Conservation (phyloP, 2,113 vertebrate species). For the Psilopogon haemacephalus region DNA sequence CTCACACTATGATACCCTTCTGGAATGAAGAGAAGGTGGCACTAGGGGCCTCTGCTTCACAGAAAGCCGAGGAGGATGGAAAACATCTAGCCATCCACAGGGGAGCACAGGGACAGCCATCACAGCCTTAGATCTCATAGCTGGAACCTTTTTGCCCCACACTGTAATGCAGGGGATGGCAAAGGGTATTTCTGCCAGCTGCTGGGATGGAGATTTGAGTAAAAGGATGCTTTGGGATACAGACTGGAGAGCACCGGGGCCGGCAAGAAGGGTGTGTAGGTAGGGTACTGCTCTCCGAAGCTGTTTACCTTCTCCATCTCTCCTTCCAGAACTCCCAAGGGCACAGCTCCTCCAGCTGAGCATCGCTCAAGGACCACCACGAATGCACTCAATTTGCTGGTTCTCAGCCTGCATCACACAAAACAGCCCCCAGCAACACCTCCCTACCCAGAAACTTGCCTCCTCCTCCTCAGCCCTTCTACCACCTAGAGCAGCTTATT, state of each 20-base stretch:
- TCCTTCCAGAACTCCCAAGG: background rate
- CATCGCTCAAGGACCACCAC: background rate
- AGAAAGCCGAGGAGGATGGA: background rate
- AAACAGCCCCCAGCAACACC: background rate
- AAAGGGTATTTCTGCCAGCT: background rate
- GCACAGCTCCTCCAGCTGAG: background rate
- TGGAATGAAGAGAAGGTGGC: background rate
- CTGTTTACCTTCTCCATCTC: rapidly evolving
- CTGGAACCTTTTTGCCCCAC: background rate
- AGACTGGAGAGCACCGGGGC: rapidly evolving
- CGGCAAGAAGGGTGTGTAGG: background rate
- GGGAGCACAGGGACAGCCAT: background rate
- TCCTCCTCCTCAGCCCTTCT: background rate
- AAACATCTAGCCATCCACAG: background rate
- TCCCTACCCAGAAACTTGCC: background rate
- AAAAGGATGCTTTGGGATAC: background rate
- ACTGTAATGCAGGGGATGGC: background rate
- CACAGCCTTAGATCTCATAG: background rate
- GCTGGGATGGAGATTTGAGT: background rate
- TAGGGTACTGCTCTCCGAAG: background rate
- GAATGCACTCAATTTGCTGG: rapidly evolving
- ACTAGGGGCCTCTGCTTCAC: background rate
- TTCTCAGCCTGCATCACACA: background rate
- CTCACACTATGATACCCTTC: rapidly evolving
- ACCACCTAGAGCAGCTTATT: background rate